Evolutionary conservation across 1,140 invertebrate species (phyloP), one percentile per base, ranked within the genome.

Genomic region (Gerris buenoi): DNA sequence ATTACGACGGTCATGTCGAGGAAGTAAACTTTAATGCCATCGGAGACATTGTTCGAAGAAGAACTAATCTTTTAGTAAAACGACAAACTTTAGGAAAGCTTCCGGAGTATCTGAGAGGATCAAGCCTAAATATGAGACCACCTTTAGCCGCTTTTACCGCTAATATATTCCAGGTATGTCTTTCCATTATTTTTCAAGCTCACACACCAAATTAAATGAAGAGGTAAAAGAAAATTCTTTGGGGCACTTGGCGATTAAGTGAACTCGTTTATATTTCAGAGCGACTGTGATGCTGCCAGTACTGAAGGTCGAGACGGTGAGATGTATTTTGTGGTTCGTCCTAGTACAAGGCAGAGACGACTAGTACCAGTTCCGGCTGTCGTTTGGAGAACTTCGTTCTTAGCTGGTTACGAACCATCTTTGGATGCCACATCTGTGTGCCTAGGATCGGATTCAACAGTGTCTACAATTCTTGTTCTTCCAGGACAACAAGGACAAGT

Each of bases 1-100:
- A 92, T 71, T 93, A 93, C 72, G 87, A 89, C 67, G 89, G 88
- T 0, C 84, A 89, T 67, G 89, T 91, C 0, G 87, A 90, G 72
- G 89, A 93, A 76, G 84, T 89, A 0, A 88, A 88, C 67, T 92
- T 91, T 73, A 87, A 87, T 68, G 82, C 85, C 1, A 86, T 91
- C 27, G 86, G 86, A 29, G 88, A 91, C 71, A 82, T 89, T 2
- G 83, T 90, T 1, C 78, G 88, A 25, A 79, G 88, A 66, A 79
- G 88, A 70, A 90, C 89, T 0, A 91, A 91, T 77, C 77, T 90
- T 0, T 73, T 90, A 23, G 84, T 91, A 0, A 88, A 89, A 71
- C 85, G 87, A 70, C 86, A 89, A 70, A 89, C 88, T 0, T 83
- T 84, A 71, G 87, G 87, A 1, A 87, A 85, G 73, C 86, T 91